A percentile compares a stretch with the other conserved stretches of the same genome.
Conservation (phyloP, 2,113 vertebrate species). For the Pedetes capensis region DNA sequence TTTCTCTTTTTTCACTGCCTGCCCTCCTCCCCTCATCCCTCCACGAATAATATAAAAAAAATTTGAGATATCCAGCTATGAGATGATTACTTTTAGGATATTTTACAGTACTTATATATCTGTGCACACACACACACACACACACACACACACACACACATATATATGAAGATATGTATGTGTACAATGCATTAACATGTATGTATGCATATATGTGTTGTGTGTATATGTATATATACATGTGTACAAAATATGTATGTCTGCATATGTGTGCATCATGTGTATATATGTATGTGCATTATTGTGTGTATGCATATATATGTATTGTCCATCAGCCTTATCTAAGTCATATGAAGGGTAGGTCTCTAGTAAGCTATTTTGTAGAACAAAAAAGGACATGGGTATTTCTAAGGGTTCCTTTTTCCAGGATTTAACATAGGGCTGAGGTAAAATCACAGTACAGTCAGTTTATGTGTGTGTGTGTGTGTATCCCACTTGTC, state of each 20-base stretch:
- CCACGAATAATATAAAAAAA: not conserved
- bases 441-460: not conserved
- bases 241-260: no score
- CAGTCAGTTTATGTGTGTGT: no score
- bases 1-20: not conserved
- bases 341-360: not conserved
- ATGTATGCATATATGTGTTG: no score
- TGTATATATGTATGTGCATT: no score
- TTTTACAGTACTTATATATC: no score
- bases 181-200: no score
- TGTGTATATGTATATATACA: no score
- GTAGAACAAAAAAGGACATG: not conserved
- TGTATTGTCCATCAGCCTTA: not conserved
- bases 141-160: no score
- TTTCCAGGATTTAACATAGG: not conserved
- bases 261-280: no score
- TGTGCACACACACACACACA: no score
- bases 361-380: not conserved
- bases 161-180: not conserved
- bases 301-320: not conserved
- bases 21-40: fast-evolving
- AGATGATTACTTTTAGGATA: not conserved
- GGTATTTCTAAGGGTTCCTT: not conserved
- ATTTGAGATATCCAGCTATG: not conserved
- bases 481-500: no score